Base-by-base conservation (phyloP, 2,113 vertebrate genomes). In the Strigops habroptila region DNA sequence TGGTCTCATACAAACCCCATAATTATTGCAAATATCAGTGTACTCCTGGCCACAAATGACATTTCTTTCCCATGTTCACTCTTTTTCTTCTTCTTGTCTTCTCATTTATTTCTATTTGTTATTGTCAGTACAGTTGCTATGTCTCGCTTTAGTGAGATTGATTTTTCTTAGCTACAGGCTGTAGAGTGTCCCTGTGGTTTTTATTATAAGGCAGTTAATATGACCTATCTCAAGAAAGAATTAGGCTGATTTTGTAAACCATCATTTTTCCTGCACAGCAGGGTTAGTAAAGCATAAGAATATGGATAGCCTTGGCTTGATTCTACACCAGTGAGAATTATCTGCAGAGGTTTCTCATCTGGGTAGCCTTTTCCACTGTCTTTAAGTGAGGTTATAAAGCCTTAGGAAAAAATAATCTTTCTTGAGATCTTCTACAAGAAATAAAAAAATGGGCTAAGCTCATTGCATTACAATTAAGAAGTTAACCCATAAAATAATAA, bases 31-130 rank as follows among this genome's bases (percentile, higher is more conserved):
- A 85, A 64, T 93, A 85, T 68, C 82, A 51, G 67, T n/a, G 33
- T 68, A 85, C 39, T 88, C 52, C 48, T 93, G 65, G 48, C 52
- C 79, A 80, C 79, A 90, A 73, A 60, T 75, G 52, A 46, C 22
- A 33, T 95, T 95, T 82, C 25, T 91, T 71, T 80, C 71, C 41
- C 16, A 13, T n/a, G 17, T 73, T 88, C 49, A 4, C n/a, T 93
- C 25, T 68, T 93, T 55, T 76, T 79, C 79, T 95, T 82, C 53
- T 82, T 81, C 10, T 76, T 79, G 46, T 76, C 74, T 93, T 85
- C 70, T 93, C 78, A 85, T 94, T 94, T 90, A 94, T 97, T 95
- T 95, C 7, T 90, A 79, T 94, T 90, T 94, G 82, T 49, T 90
- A 69, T 82, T 91, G 75, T 87, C 91, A 71, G 69, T 67, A 59